phyloP scores from a whole-genome alignment of 2,888 invertebrate genomes.

The Odontocerum albicorne region DNA sequence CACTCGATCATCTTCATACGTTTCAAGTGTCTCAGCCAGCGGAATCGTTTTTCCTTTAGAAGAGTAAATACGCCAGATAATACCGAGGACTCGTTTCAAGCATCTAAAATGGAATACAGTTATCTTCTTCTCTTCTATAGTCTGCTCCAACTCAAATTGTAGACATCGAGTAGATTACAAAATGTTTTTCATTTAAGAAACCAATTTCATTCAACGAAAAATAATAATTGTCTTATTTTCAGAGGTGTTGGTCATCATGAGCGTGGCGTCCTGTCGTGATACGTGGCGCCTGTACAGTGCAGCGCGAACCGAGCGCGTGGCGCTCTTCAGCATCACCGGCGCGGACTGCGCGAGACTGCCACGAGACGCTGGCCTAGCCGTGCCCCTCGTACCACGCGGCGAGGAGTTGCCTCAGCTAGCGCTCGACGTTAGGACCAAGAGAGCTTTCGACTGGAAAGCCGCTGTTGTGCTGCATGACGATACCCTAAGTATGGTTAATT shows the following conservation, averaged over 20 bases:
- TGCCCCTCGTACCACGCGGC: constrained; percentile 65
- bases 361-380: constrained; percentile 65
- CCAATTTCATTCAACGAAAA: too few species aligned
- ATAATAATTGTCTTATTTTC: too few species aligned
- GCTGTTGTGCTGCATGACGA: constrained; percentile 73
- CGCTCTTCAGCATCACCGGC: constrained; percentile 76
- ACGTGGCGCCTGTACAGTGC: constrained; percentile 72
- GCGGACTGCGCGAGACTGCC: constrained; percentile 79
- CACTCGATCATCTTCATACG: too few species aligned
- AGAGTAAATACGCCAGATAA: too few species aligned
- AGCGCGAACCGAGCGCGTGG: constrained; percentile 64
- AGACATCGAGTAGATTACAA: too few species aligned
- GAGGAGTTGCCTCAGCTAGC: constrained; percentile 78
- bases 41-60: too few species aligned
- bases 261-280: constrained; percentile 71
- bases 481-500: constrained; percentile 64
- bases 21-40: too few species aligned
- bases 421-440: constrained; percentile 69
- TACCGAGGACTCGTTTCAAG: too few species aligned
- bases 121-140: too few species aligned
- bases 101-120: too few species aligned
- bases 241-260: constrained; percentile 75
- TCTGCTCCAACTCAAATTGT: too few species aligned
- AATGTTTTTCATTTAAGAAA: too few species aligned
- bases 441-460: constrained; percentile 71